Percentiles rank a stretch among this genome's conserved stretches.
Evolutionary conservation across 2,888 invertebrate genomes (phyloP).

Genomic region (Bellardia bayeri): DNA sequence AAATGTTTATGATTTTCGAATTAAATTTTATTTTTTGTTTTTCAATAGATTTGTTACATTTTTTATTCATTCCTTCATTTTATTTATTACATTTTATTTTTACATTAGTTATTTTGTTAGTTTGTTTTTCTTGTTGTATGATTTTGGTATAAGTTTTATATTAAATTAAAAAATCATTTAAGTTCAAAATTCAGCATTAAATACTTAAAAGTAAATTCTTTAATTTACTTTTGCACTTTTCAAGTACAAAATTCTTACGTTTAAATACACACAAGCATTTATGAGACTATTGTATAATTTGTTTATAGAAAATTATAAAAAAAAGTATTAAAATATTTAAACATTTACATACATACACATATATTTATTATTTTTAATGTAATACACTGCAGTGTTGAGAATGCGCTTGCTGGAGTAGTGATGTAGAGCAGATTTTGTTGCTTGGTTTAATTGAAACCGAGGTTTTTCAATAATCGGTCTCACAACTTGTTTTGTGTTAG

Average conservation of each 20-base stretch:
- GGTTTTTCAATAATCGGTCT: too few species aligned
- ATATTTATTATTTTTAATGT: not conserved
- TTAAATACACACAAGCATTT: slow-evolving; percentile 3
- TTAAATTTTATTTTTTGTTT: not conserved
- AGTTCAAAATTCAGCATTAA: slow-evolving; percentile 43
- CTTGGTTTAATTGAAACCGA: too few species aligned
- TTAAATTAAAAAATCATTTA: not conserved
- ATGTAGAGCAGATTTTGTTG: too few species aligned
- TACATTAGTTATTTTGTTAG: not conserved
- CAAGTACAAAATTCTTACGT: slow-evolving; percentile 2
- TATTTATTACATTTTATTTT: not conserved
- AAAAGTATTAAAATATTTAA: not conserved
- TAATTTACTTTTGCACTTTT: slow-evolving; percentile 5
- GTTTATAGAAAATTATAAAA: not conserved
- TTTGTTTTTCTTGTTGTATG: not conserved
- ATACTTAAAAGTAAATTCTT: slow-evolving; percentile 35
- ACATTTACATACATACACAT: slow-evolving; percentile 12
- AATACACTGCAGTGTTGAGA: not conserved
- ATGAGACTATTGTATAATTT: not conserved
- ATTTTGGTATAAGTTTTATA: slow-evolving; percentile 18
- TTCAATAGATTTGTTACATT: not conserved
- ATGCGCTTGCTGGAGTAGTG: too few species aligned
- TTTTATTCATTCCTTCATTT: not conserved
- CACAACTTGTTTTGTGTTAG: too few species aligned
- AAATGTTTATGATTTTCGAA: not conserved